Percentiles rank a stretch among this genome's conserved stretches.
Conservation (phyloP, 2,797 vertebrate species). For the Morus bassanus region DNA sequence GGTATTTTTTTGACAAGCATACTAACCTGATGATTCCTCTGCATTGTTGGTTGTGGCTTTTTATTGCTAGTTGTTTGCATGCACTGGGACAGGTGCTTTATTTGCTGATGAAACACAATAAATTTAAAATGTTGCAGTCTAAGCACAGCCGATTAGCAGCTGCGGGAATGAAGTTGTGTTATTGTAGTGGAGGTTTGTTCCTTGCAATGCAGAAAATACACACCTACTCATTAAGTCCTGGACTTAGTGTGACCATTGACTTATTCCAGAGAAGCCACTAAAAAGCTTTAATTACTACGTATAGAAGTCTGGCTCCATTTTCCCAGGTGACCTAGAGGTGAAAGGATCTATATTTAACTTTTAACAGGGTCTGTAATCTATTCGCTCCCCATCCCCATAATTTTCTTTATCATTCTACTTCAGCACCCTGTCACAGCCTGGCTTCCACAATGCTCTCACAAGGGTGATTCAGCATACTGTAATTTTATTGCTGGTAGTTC, state of each 20-base stretch:
- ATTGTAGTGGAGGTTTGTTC: background rate
- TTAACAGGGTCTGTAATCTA: background rate
- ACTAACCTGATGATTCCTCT: background rate
- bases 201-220: background rate
- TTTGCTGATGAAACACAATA: background rate
- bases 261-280: background rate
- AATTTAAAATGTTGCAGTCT: background rate
- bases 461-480: background rate
- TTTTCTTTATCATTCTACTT: background rate
- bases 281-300: background rate
- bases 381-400: background rate
- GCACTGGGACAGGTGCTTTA: background rate
- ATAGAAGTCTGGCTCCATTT: background rate
- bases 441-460: background rate
- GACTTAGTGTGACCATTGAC: background rate
- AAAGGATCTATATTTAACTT: conserved; percentile 5
- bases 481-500: background rate
- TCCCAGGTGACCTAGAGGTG: background rate
- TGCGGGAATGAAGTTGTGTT: background rate
- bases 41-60: background rate
- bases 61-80: background rate
- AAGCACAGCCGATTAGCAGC: background rate
- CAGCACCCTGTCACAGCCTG: background rate
- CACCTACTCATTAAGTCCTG: background rate
- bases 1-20: background rate